Evolutionary conservation across 1,140 invertebrate species (phyloP), one percentile per base, ranked within the genome.

Genomic region (Coelopa frigida): DNA sequence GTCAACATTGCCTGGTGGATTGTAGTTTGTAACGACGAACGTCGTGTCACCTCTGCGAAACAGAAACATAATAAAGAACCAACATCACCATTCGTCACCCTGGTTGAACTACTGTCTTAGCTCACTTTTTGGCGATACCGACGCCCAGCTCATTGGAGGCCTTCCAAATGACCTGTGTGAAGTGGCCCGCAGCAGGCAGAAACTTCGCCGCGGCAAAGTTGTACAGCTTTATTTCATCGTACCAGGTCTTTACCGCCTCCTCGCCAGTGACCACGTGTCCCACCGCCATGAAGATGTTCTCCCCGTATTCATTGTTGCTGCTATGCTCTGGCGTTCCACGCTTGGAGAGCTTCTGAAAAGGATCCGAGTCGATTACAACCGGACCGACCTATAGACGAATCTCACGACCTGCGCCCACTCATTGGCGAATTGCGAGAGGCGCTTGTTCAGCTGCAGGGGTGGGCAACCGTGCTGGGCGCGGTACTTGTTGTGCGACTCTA

Each of bases 261-360:
- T 71, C 60, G 0, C 78, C 75, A 8, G 70, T 63, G 0, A 77
- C 73, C 12, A 68, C 32, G 27, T 46, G 61, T n/a, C 81, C 80
- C 44, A 79, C 82, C 5, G 80, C 78, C 65, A 85, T 78, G 57
- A 82, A 90, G 45, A 90, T 79, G 63, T 90, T 91, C 62, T 90
- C 88, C 1, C 88, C 87, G 63, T 89, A 89, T 18, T 81, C 77
- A 48, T 75, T 78, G n/a, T n/a, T n/a, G n/a, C n/a, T n/a, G n/a
- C n/a, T n/a, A n/a, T n/a, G n/a, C n/a, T n/a, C n/a, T n/a, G n/a
- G n/a, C n/a, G n/a, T n/a, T n/a, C n/a, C n/a, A n/a, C n/a, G n/a
- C n/a, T n/a, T n/a, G n/a, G n/a, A n/a, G n/a, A n/a, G n/a, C n/a
- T n/a, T n/a, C n/a, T n/a, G n/a, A n/a, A n/a, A n/a, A n/a, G n/a